Base-by-base conservation (phyloP, 2,113 vertebrate genomes). In the Clarias batrachus region DNA sequence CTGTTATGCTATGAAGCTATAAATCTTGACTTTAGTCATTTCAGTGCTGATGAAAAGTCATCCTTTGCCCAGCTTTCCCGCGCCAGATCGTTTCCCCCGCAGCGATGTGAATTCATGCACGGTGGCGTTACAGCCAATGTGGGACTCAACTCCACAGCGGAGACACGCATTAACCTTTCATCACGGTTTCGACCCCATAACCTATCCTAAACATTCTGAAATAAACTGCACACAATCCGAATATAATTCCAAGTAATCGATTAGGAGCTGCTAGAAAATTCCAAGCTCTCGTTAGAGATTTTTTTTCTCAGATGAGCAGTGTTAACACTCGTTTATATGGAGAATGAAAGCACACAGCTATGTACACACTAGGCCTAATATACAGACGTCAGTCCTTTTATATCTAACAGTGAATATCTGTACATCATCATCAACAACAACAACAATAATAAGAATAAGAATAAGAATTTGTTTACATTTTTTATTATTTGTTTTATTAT, bases 111-210 rank as follows among this genome's bases (percentile, higher is more conserved):
- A 54, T 27, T 85, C 57, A 9, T 81, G 82, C 80, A 8, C 37
- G 54, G 63, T 81, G 57, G 23, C 19, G 37, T 80, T 52, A 63
- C 27, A 88, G 41, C 30, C 77, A 37, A 48, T 48, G 4, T 8
- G 37, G 56, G 65, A 27, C 56, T 37, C 16, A 56, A 30, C 57
- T 57, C 56, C 3, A 13, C 23, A 77, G 27, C 82, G 59, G 21
- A 62, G 59, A 65, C 2, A 19, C 17, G 27, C 21, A 71, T 57
- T 57, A 33, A 83, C 5, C 54, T 5, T 73, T 83, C 73, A 62
- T 73, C 88, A 91, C 92, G 91, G 91, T 90, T 90, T 92, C 89
- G 27, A 83, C n/a, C n/a, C 30, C n/a, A 23, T 57, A 56, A 59
- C 6, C 37, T 66, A 23, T 63, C 27, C 23, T 30, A 41, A 73